These are phyloP conservation scores for Moxostoma hubbsi DNA, from an alignment of 2,797 vertebrate genomes.

Conservation along the genomic window DNA sequence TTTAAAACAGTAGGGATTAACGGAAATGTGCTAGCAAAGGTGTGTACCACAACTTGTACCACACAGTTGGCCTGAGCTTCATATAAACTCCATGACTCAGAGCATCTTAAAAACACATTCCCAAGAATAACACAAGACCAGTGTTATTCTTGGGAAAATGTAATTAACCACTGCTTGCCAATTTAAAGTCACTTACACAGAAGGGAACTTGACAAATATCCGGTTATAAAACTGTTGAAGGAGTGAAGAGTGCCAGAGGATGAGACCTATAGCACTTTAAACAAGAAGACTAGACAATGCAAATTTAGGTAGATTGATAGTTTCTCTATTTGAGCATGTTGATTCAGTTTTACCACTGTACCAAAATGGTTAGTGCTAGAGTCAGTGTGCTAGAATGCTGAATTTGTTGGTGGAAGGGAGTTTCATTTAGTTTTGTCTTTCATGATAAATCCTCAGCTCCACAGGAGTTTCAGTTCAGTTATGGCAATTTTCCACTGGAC, in stretches of 20 bases:
- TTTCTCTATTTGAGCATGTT: slow-evolving; percentile 8
- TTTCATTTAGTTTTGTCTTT: no score
- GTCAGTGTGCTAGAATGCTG: neutral
- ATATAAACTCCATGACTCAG: slow-evolving; percentile 53
- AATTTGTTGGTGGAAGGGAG: neutral
- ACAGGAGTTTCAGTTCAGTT: slow-evolving; percentile 7
- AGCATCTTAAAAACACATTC: slow-evolving; percentile 55
- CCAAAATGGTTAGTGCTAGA: no score
- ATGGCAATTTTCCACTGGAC: neutral
- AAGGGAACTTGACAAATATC: slow-evolving; percentile 47
- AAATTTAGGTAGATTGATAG: neutral
- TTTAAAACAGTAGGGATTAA: neutral
- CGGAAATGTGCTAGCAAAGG: slow-evolving; percentile 20
- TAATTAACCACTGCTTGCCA: slow-evolving; percentile 44
- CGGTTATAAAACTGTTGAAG: slow-evolving; percentile 38
- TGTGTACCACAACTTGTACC: slow-evolving; percentile 5
- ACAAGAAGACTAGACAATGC: neutral
- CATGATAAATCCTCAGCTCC: no score
- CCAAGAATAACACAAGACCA: no score
- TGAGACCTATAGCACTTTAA: no score
- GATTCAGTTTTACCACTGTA: neutral
- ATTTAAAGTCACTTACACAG: slow-evolving; percentile 36
- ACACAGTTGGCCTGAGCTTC: slow-evolving; percentile 43
- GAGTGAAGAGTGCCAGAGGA: no score
- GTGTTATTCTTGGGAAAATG: slow-evolving; percentile 25